These are phyloP conservation scores for Drosophila tsacasi DNA, from an alignment of 1,140 invertebrate genomes.

Conservation along the genomic window DNA sequence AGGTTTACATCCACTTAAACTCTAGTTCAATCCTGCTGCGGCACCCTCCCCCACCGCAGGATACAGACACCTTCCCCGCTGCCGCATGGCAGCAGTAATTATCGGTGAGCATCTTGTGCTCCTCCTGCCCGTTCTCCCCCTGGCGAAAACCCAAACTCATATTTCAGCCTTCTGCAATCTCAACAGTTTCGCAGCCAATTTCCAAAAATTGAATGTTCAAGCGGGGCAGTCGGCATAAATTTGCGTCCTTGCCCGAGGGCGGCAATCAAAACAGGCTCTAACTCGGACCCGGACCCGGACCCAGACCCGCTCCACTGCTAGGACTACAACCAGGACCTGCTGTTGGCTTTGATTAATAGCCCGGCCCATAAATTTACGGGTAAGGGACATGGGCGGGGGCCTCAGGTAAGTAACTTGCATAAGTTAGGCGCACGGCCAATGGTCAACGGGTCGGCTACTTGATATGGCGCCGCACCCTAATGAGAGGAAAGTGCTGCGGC, in stretches of 20 bases:
- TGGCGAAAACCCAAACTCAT: conserved; percentile 21
- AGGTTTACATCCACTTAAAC: no score
- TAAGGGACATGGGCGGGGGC: not conserved
- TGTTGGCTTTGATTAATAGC: conserved; percentile 60
- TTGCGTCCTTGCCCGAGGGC: conserved; percentile 11
- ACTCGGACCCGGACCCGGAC: no score
- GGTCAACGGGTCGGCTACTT: conserved; percentile 51
- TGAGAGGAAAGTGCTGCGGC: conserved; percentile 38
- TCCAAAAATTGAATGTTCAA: conserved; percentile 50
- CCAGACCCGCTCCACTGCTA: not conserved
- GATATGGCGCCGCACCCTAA: conserved; percentile 45
- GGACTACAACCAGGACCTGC: conserved; percentile 15
- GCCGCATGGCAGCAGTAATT: conserved; percentile 18
- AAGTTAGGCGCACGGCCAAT: conserved; percentile 39
- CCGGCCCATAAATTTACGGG: conserved; percentile 46
- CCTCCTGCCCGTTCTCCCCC: not conserved
- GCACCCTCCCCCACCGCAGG: not conserved
- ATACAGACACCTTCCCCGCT: not conserved
- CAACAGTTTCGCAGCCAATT: conserved; percentile 51
- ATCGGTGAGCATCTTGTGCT: conserved; percentile 9
- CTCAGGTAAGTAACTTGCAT: conserved; percentile 61
- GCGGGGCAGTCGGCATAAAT: conserved; percentile 36
- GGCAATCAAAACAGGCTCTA: conserved; percentile 38
- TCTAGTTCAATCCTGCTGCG: not conserved
- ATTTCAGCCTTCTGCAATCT: conserved; percentile 49